Evolutionary conservation across 2,113 vertebrate species (phyloP).

Genomic region (Acrocephalus arundinaceus): DNA sequence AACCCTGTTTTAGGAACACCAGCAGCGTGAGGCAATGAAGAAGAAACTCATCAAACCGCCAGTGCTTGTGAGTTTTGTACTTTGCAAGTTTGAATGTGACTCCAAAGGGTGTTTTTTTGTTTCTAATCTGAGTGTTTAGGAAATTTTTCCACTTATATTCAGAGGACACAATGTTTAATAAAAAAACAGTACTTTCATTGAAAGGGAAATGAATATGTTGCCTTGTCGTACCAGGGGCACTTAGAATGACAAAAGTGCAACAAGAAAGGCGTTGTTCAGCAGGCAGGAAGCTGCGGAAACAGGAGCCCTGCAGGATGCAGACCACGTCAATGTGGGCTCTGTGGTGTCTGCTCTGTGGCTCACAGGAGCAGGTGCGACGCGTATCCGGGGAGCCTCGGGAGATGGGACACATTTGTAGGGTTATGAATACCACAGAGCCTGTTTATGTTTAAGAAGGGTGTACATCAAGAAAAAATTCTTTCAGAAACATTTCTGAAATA

Average conservation of each 20-base stretch:
- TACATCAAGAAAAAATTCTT: neutral
- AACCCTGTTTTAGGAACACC: neutral
- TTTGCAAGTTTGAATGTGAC: neutral
- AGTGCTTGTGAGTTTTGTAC: neutral
- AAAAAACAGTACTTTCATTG: neutral
- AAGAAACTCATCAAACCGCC: neutral
- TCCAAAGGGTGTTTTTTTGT: neutral
- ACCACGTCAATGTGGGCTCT: slow-evolving; percentile 80
- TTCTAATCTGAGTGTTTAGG: neutral
- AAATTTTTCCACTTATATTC: neutral
- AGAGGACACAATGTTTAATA: neutral
- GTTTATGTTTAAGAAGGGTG: neutral
- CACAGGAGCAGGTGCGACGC: slow-evolving; percentile 74
- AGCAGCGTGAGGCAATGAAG: neutral
- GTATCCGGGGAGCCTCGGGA: slow-evolving; percentile 77
- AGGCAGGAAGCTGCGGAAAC: slow-evolving; percentile 60
- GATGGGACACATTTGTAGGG: slow-evolving; percentile 10
- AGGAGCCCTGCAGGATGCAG: slow-evolving; percentile 69
- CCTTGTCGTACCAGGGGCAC: slow-evolving; percentile 74
- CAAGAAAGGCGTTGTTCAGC: slow-evolving; percentile 81
- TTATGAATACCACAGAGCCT: neutral
- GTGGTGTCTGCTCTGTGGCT: slow-evolving; percentile 74
- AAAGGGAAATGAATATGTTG: neutral
- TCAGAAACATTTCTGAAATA: neutral
- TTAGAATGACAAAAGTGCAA: slow-evolving; percentile 85